Conservation (phyloP, 2,888 invertebrate genomes). For the Leucophenga montana region DNA sequence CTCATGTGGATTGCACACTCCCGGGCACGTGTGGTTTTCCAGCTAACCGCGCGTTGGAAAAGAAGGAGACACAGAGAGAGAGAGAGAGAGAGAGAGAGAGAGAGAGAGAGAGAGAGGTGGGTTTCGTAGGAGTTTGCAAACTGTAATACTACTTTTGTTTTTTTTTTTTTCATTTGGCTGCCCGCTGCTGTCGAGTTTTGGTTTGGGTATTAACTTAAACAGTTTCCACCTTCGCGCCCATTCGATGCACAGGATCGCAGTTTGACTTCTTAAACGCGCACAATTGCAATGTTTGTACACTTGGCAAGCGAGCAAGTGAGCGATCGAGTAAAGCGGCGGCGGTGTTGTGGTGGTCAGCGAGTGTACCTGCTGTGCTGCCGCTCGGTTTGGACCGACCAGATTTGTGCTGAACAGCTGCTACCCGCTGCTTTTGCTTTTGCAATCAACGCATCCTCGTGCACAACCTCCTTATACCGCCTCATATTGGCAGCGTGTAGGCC, state of each 20-base stretch:
- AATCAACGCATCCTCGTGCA: constrained; percentile 14
- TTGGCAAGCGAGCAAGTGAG: neutral
- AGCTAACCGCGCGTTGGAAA: constrained; percentile 48
- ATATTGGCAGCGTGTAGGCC: constrained; percentile 38
- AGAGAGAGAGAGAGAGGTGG: neutral
- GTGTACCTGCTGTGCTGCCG: constrained; percentile 40
- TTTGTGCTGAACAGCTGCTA: constrained; percentile 38
- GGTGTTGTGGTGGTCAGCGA: neutral
- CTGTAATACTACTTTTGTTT: constrained; percentile 6
- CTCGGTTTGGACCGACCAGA: constrained; percentile 45
- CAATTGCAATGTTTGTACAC: constrained; percentile 29
- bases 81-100: neutral
- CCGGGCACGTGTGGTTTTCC: constrained; percentile 70
- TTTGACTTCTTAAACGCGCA: constrained; percentile 53
- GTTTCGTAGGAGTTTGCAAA: neutral
- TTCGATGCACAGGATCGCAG: constrained; percentile 57
- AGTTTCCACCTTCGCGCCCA: constrained; percentile 63
- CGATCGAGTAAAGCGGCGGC: no score
- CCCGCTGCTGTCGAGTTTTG: constrained; percentile 48
- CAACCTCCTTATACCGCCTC: constrained; percentile 33
- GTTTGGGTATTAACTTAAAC: constrained; percentile 62
- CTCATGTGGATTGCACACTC: constrained; percentile 54
- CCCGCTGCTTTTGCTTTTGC: constrained; percentile 51
- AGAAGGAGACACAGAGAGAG: no score
- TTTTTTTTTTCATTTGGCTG: constrained; percentile 21